Conservation (phyloP, 2,113 vertebrate species). For the Emydura subglobosa region DNA sequence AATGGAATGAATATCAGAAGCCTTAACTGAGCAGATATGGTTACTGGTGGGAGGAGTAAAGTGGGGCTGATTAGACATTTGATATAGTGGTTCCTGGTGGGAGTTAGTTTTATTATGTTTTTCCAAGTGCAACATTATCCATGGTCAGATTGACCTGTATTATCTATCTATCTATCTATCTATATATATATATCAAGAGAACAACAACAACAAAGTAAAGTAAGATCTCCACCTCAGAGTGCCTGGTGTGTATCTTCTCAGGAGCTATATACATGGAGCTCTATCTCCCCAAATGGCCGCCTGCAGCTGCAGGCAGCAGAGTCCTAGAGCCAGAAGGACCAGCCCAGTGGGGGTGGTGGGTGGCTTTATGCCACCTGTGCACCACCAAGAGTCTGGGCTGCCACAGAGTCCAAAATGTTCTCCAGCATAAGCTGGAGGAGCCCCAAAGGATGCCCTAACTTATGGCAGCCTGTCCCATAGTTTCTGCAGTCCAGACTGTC, state of each 20-base stretch:
- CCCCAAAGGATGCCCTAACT: too few species aligned
- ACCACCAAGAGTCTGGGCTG: neutral
- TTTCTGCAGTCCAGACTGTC: neutral
- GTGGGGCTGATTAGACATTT: slow-evolving; percentile 29
- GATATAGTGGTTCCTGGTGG: neutral
- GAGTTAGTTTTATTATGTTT: neutral
- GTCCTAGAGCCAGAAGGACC: neutral
- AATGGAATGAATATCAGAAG: neutral
- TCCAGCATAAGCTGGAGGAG: neutral
- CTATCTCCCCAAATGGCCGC: neutral
- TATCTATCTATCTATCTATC: neutral
- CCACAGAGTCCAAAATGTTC: neutral
- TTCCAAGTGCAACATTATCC: neutral
- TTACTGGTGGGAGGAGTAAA: neutral
- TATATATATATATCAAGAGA: neutral
- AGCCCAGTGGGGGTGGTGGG: neutral
- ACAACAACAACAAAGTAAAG: neutral
- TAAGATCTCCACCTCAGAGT: neutral
- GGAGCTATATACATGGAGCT: neutral
- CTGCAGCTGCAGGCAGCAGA: neutral
- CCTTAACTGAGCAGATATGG: slow-evolving; percentile 1
- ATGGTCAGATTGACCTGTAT: neutral
- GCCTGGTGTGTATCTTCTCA: neutral
- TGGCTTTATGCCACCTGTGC: neutral
- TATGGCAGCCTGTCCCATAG: too few species aligned